Conservation (phyloP, 2,888 invertebrate species). For the Lasioglossum villosulum region DNA sequence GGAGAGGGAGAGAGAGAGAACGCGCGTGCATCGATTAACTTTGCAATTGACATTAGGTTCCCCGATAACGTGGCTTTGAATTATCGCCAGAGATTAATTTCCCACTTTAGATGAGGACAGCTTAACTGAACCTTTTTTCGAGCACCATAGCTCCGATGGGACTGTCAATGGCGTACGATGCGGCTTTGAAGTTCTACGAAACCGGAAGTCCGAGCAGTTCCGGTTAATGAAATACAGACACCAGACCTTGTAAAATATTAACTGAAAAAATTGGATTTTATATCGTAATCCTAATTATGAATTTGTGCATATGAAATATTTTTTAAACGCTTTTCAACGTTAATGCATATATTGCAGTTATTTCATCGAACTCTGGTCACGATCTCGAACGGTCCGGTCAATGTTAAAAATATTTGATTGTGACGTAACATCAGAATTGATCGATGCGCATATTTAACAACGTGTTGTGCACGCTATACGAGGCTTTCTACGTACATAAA, state of each 20-base stretch:
- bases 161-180: background rate
- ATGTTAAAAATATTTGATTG: conserved; percentile 28
- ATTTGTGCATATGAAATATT: background rate
- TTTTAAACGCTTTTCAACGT: background rate
- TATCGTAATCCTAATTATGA: background rate
- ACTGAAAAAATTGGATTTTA: background rate
- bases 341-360: background rate
- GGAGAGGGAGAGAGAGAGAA: conserved; percentile 1
- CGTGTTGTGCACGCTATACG: background rate
- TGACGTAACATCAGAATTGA: conserved; percentile 1
- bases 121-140: conserved; percentile 34
- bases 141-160: background rate
- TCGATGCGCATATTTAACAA: conserved; percentile 5
- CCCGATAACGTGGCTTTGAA: conserved; percentile 73
- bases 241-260: background rate
- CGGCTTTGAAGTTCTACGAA: background rate
- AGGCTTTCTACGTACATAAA: background rate
- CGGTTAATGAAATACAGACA: background rate
- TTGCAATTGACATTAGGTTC: conserved; percentile 77
- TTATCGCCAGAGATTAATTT: conserved; percentile 76
- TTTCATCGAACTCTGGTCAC: background rate
- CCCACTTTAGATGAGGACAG: conserved; percentile 47
- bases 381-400: background rate
- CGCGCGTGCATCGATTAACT: conserved; percentile 76
- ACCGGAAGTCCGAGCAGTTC: background rate